Evolutionary conservation across 2,888 invertebrate species (phyloP).

Genomic region (Drosophila testacea): DNA sequence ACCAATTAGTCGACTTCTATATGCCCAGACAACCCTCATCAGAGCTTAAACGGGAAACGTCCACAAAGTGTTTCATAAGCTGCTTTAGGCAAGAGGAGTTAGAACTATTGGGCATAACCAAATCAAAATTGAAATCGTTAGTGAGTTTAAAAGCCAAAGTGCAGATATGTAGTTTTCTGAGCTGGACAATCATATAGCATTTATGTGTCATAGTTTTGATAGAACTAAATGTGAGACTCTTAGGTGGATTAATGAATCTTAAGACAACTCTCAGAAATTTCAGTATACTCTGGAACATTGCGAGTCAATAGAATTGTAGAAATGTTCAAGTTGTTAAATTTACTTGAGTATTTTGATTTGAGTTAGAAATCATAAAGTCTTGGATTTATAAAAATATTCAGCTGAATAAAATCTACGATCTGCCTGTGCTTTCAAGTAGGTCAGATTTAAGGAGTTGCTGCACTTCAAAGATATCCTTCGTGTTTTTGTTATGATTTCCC

Average conservation of each 20-base stretch:
- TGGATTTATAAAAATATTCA: slow-evolving; percentile 1
- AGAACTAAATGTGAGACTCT: neutral
- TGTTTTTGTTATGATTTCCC: slow-evolving; percentile 62
- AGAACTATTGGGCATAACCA: slow-evolving; percentile 45
- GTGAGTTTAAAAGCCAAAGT: neutral
- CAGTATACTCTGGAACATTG: neutral
- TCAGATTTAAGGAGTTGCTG: slow-evolving; percentile 23
- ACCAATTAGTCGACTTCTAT: slow-evolving; percentile 70
- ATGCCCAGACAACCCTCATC: slow-evolving; percentile 62
- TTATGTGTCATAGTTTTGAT: slow-evolving; percentile 1
- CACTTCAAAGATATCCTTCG: slow-evolving; percentile 40
- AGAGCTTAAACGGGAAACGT: slow-evolving; percentile 56
- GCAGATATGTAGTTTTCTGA: neutral
- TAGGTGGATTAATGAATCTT: neutral
- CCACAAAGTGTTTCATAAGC: slow-evolving; percentile 67
- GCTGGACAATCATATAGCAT: neutral
- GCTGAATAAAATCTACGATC: slow-evolving; percentile 4
- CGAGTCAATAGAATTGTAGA: neutral
- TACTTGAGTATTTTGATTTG: neutral
- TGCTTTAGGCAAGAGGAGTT: slow-evolving; percentile 37
- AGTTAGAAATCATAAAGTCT: slow-evolving; percentile 1
- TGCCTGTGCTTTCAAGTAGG: slow-evolving; percentile 17
- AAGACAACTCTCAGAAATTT: neutral
- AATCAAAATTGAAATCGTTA: slow-evolving; percentile 7
- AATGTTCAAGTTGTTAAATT: neutral